Conservation (phyloP, 2,797 vertebrate genomes). For the Lacerta agilis region DNA sequence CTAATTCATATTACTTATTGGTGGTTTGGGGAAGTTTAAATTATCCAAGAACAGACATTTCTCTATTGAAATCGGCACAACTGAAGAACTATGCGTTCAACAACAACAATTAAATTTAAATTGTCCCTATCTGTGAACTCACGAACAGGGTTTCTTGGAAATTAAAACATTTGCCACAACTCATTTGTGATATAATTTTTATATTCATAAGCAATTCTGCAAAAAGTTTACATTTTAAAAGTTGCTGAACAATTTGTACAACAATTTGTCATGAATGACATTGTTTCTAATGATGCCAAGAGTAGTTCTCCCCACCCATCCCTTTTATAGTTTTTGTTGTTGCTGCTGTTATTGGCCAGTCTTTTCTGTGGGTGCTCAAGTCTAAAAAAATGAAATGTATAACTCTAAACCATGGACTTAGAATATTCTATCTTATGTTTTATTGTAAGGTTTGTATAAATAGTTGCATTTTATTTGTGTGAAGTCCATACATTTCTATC, state of each 20-base stretch:
- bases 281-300: no score
- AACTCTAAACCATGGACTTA: no score
- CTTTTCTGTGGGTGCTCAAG: not conserved
- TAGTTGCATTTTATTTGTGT: not conserved
- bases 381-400: not conserved
- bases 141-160: constrained; percentile 59
- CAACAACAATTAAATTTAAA: no score
- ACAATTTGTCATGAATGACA: not conserved
- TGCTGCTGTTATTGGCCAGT: no score
- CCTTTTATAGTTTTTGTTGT: no score
- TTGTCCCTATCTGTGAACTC: no score
- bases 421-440: not conserved
- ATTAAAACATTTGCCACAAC: constrained; percentile 67
- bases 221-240: constrained; percentile 13
- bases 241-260: constrained; percentile 25
- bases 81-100: constrained; percentile 15
- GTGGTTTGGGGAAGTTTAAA: constrained; percentile 11
- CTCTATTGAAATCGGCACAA: constrained; percentile 46
- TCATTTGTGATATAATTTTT: constrained; percentile 23
- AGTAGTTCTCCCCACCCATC: no score
- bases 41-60: constrained; percentile 18
- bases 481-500: not conserved
- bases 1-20: constrained; percentile 21
- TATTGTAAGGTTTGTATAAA: not conserved
- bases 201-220: constrained; percentile 23